Evolutionary conservation across 2,888 invertebrate genomes (phyloP), one percentile per base, ranked within the genome.

Genomic region (Nymphalis c-album): DNA sequence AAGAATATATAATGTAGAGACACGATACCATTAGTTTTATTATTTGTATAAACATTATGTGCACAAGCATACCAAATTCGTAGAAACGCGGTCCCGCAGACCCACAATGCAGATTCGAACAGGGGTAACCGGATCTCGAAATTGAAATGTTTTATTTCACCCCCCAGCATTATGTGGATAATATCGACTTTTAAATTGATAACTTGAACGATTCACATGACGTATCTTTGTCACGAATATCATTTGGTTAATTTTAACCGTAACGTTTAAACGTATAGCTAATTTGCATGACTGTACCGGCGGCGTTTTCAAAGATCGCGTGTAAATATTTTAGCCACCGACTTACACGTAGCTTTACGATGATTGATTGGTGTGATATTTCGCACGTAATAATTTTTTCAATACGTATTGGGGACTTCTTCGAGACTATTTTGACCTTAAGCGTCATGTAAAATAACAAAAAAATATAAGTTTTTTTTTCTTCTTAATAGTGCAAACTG

Each of bases 141-240:
- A 92, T 92, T 91, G 92, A 91, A 92, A 92, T 92, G 92, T 92
- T 91, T 91, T 92, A 92, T 91, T 85, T 84, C 84, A 83, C 85
- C 89, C 87, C 81, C 74, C 71, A 77, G 85, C 84, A 86, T 87
- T 87, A 87, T 82, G 79, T 70, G 85, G 83, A 87, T 91, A 87
- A 90, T 87, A 78, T 85, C 85, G 84, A 88, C 91, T 90, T 90
- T 86, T 89, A 89, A 91, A 91, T 91, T 91, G 91, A 91, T 91
- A 91, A 92, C 90, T 86, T 81, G 80, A 78, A 85, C 86, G 85
- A 85, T 84, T 84, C 82, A 79, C 77, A 83, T 87, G 85, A 87
- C 84, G 86, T 85, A 88, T 84, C 75, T 75, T 80, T 77, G 79
- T 79, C 77, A 59, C 74, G 74, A 83, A 87, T 84, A 86, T 80